Conservation (phyloP, 2,797 vertebrate species). For the Mico argentatus region DNA sequence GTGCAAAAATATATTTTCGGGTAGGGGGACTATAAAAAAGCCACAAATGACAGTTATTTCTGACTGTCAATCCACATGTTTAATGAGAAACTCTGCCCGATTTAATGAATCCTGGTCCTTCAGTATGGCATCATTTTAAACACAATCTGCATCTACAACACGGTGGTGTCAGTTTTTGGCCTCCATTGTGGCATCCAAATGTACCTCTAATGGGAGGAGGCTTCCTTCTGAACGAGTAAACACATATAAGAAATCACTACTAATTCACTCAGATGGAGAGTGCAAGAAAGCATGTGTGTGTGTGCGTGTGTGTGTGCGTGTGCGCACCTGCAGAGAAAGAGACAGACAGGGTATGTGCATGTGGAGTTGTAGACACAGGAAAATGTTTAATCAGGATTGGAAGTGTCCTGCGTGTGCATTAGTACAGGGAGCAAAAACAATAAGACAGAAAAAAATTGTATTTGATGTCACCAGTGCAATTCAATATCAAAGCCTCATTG, state of each 20-base stretch:
- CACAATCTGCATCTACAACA: slow-evolving; percentile 72
- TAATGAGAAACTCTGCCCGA: slow-evolving; percentile 85
- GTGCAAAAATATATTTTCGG: not conserved
- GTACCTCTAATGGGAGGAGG: slow-evolving; percentile 63
- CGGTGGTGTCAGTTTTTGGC: slow-evolving; percentile 72
- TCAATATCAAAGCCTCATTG: slow-evolving; percentile 45
- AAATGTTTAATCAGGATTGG: slow-evolving; percentile 72
- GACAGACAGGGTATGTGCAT: not conserved
- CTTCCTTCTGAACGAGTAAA: slow-evolving; percentile 76
- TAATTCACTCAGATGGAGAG: slow-evolving; percentile 76
- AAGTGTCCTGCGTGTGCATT: slow-evolving; percentile 59
- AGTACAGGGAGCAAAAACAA: slow-evolving; percentile 60
- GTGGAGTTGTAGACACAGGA: slow-evolving; percentile 56
- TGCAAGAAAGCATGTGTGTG: slow-evolving; percentile 43
- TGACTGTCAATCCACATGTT: slow-evolving; percentile 85
- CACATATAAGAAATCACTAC: slow-evolving; percentile 70
- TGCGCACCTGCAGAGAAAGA: too few species aligned
- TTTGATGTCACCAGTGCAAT: slow-evolving; percentile 50
- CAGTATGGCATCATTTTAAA: slow-evolving; percentile 76
- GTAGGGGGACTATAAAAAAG: slow-evolving; percentile 61
- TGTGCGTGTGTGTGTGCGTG: not conserved
- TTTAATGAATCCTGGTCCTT: slow-evolving; percentile 83
- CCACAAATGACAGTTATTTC: slow-evolving; percentile 78
- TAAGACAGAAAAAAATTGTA: not conserved
- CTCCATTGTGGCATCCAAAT: slow-evolving; percentile 56